Base-by-base conservation (phyloP, 2,113 vertebrate genomes). In the Isichthys henryi region DNA sequence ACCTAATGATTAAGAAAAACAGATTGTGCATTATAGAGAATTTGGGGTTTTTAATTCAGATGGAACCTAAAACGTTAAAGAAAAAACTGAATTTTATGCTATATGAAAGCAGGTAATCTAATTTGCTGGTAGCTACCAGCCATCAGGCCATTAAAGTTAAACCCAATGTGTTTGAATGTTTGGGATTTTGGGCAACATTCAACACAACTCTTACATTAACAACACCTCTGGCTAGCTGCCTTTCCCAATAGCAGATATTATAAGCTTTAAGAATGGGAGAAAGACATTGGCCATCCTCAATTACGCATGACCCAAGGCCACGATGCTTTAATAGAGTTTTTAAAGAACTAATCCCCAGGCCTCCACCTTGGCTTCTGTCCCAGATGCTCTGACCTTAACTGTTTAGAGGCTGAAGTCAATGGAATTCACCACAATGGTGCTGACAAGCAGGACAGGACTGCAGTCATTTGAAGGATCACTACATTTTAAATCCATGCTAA, bases 31-130 rank as follows among this genome's bases (percentile, higher is more conserved):
- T 45, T 43, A 53, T 58, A 45, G 17, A 58, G 13, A 56, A 13
- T 43, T 52, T 31, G 15, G 23, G 35, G 39, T 23, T 89, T 85
- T 58, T 48, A 88, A 10, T 58, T 89, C 87, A 91, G 91, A 91
- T 13, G 35, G 91, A 90, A 92, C 82, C 90, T 77, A 49, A n/a
- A 66, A 89, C 84, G 23, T 48, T 49, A 89, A 62, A 80, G 7
- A 46, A 56, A 43, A 19, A 88, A 23, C 53, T 66, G 53, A 58
- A 66, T 43, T 27, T 15, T 66, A 21, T 23, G 19, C 53, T 19
- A n/a, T 52, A 88, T 23, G 35, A 88, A 49, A 80, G 19, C 43
- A 80, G 48, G 31, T 89, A 23, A 11, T 66, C 19, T 17, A 56
- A 43, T 82, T 50, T 52, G 23, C 46, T 82, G 74, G 27, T 21